Evolutionary conservation across 2,797 vertebrate genomes (phyloP), one percentile per base, ranked within the genome.

Genomic region (Tokudaia muenninki): DNA sequence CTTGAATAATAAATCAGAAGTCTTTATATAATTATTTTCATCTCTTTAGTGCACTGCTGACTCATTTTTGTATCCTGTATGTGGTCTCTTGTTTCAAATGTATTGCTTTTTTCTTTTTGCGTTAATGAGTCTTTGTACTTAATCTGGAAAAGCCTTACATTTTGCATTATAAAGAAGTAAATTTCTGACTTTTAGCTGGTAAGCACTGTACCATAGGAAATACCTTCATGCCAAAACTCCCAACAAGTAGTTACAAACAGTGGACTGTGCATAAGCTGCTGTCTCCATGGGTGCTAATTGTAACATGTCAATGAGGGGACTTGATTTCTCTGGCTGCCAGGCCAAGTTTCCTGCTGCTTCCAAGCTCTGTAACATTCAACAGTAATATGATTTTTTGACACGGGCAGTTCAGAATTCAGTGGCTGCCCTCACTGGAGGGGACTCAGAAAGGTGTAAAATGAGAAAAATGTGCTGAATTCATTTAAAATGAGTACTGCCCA

Each of bases 241-340:
- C 88, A 96, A 92, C 78, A 91, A 89, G 86, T 87, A 87, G 81
- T 97, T 97, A 96, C 29, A 9, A 93, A 96, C 59, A 92, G 74
- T 31, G 21, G 61, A 97, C 87, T 95, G 79, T 92, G 61, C 12
- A 1, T 93, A 97, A 97, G 88, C 61, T 88, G 82, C 95, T 95
- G n/a, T 92, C 82, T 94, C 95, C 55, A 52, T 87, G 96, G 94
- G 95, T 91, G 61, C 87, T 96, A 97, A 96, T 92, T 97, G 91
- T 91, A 96, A 92, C 75, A 90, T 94, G 92, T 96, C 94, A 96
- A 21, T 90, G 89, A 96, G 97, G 93, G 88, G 75, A 80, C 95
- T 79, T 52, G n/a, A n/a, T 95, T 96, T 84, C 92, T 96, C 31
- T 87, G 92, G 88, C 81, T 94, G 84, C 47, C 8, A 12, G 55